phyloP scores from a whole-genome alignment of 2,113 vertebrate species.

The Ellobius talpinus region DNA sequence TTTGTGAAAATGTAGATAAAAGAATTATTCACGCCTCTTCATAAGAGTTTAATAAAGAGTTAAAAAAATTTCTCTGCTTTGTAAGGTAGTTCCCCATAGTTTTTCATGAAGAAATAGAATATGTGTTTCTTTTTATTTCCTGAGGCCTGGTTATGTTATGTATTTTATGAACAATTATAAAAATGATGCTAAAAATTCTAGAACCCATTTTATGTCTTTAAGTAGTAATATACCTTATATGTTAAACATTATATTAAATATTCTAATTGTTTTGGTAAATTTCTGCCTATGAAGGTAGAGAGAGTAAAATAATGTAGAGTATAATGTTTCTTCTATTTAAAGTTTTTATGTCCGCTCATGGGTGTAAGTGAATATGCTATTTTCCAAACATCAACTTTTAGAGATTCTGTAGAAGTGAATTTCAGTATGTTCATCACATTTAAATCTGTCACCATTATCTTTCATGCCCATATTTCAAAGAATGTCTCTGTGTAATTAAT shows the following conservation, averaged over 20 bases:
- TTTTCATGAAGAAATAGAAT: not conserved
- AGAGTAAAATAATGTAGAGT: not conserved
- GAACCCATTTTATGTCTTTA: not conserved
- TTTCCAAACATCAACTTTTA: not conserved
- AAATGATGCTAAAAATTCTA: not conserved
- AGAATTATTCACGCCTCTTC: not conserved
- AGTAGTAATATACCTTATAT: not conserved
- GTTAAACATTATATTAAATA: not conserved
- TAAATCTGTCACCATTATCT: not conserved
- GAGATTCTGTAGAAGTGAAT: slow-evolving; percentile 36
- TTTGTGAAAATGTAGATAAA: not conserved
- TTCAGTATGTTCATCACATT: slow-evolving; percentile 11
- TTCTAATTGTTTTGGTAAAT: not conserved
- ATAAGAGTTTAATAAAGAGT: slow-evolving; percentile 10
- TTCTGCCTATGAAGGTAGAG: not conserved
- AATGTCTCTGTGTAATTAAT: slow-evolving; percentile 23
- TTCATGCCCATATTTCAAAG: slow-evolving; percentile 46
- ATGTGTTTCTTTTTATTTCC: slow-evolving; percentile 29
- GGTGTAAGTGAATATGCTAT: not conserved
- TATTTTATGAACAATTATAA: slow-evolving; percentile 28
- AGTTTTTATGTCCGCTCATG: not conserved
- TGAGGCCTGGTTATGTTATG: not conserved
- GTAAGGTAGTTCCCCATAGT: not conserved
- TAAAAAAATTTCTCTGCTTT: slow-evolving; percentile 10
- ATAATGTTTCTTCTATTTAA: not conserved